These are phyloP conservation scores for Pangasius mekongensis DNA, from an alignment of 2,797 vertebrate species.

Conservation along the genomic window DNA sequence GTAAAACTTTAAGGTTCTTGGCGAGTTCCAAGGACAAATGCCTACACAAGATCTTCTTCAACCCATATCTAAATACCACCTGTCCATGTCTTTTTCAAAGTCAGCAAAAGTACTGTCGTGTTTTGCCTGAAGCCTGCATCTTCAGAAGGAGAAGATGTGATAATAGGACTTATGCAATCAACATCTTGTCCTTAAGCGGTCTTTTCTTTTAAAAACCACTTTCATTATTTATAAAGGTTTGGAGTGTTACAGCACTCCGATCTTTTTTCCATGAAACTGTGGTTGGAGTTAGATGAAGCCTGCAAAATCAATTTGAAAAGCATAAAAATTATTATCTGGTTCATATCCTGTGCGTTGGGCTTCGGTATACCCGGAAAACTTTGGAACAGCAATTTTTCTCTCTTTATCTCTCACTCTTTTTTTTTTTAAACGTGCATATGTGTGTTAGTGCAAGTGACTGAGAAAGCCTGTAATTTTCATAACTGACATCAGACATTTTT, in stretches of 20 bases:
- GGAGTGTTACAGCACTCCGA: constrained; percentile 92
- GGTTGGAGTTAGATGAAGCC: constrained; percentile 92
- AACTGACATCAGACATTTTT: not conserved
- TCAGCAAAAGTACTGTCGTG: constrained; percentile 68
- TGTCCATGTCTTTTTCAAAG: constrained; percentile 67
- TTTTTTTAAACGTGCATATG: constrained; percentile 8
- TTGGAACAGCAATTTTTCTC: constrained; percentile 24
- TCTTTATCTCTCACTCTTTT: not conserved
- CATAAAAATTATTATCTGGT: constrained; percentile 97
- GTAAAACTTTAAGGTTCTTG: constrained; percentile 61
- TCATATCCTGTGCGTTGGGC: constrained; percentile 73
- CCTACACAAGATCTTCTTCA: constrained; percentile 54
- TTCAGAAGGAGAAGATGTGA: constrained; percentile 75
- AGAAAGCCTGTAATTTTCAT: not conserved
- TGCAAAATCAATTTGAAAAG: constrained; percentile 98
- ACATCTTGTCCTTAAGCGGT: constrained; percentile 87
- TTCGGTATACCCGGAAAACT: constrained; percentile 38
- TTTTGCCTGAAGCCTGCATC: constrained; percentile 76
- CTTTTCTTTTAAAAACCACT: constrained; percentile 89
- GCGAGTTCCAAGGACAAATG: constrained; percentile 73
- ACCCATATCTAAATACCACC: constrained; percentile 75
- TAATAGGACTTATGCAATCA: constrained; percentile 83
- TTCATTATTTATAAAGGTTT: constrained; percentile 99
- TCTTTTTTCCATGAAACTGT: constrained; percentile 84
- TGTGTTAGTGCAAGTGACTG: constrained; percentile 20